phyloP scores from a whole-genome alignment of 2,888 invertebrate genomes.

The Hirtodrosophila trivittata region DNA sequence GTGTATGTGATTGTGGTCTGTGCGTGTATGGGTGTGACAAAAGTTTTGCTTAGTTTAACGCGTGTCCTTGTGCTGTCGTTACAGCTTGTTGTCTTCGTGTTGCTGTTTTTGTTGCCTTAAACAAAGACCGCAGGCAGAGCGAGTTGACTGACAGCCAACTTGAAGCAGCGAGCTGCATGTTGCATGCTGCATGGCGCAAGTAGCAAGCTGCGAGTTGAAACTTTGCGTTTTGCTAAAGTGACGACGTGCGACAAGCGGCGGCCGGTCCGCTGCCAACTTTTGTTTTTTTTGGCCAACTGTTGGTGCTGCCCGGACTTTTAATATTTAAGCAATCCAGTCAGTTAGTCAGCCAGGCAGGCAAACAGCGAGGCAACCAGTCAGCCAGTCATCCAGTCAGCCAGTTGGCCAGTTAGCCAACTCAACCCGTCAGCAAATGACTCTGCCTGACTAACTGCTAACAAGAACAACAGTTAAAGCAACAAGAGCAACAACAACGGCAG shows the following conservation, averaged over 20 bases:
- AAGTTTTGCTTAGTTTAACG: slow-evolving; percentile 67
- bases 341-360: slow-evolving; percentile 9
- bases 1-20: slow-evolving; percentile 32
- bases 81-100: slow-evolving; percentile 19
- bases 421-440: slow-evolving; percentile 23
- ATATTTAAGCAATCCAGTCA: slow-evolving; percentile 61
- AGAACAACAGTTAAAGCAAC: slow-evolving; percentile 18
- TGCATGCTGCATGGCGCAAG: slow-evolving; percentile 5
- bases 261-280: slow-evolving; percentile 29
- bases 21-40: slow-evolving; percentile 49
- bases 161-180: slow-evolving; percentile 5
- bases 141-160: slow-evolving; percentile 42
- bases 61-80: slow-evolving; percentile 46
- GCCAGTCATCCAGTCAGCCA: slow-evolving; percentile 40
- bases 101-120: slow-evolving; percentile 45
- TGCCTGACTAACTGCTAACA: slow-evolving; percentile 38
- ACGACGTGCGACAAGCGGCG: slow-evolving; percentile 74
- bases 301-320: slow-evolving; percentile 59
- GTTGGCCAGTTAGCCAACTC: slow-evolving; percentile 11
- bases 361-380: slow-evolving; percentile 24
- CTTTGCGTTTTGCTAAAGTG: slow-evolving; percentile 70
- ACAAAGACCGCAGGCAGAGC: slow-evolving; percentile 57
- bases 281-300: slow-evolving; percentile 22
- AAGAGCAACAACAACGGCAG: slow-evolving; percentile 13
- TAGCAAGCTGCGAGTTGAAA: slow-evolving; percentile 39